Percentiles rank a stretch among this genome's conserved stretches.
These are phyloP conservation scores for Brachyistius frenatus DNA, from an alignment of 2,113 vertebrate species.

Conservation along the genomic window DNA sequence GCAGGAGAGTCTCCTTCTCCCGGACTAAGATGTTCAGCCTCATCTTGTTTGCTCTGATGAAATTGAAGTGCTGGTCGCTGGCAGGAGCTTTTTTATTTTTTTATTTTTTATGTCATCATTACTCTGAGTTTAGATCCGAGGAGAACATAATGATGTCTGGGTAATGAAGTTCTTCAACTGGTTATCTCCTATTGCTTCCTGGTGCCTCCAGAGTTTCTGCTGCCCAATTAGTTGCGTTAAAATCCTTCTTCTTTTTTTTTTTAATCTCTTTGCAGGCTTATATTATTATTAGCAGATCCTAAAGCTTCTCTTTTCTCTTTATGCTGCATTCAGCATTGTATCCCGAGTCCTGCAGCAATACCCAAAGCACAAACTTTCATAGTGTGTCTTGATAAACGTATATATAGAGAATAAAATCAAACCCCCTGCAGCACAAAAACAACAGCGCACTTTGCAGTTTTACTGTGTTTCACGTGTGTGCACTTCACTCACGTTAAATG, in stretches of 20 bases:
- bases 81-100: conserved; percentile 1
- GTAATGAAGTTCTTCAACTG: neutral
- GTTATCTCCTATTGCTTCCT: neutral
- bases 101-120: conserved; percentile 1
- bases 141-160: conserved; percentile 4
- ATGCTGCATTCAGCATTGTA: neutral
- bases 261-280: neutral
- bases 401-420: too few species aligned
- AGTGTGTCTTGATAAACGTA: too few species aligned
- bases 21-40: neutral
- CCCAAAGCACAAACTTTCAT: too few species aligned
- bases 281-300: too few species aligned
- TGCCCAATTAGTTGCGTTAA: conserved; percentile 11
- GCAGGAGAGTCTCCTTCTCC: neutral
- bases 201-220: neutral
- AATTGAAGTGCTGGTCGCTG: conserved; percentile 3
- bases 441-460: too few species aligned
- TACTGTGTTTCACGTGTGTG: too few species aligned
- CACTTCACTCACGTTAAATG: too few species aligned
- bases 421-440: too few species aligned
- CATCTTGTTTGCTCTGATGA: conserved; percentile 25
- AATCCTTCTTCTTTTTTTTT: neutral
- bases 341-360: too few species aligned
- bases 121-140: conserved; percentile 10
- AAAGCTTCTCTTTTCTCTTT: neutral